Evolutionary conservation across 2,797 vertebrate species (phyloP).

Genomic region (Diplodus sargus): DNA sequence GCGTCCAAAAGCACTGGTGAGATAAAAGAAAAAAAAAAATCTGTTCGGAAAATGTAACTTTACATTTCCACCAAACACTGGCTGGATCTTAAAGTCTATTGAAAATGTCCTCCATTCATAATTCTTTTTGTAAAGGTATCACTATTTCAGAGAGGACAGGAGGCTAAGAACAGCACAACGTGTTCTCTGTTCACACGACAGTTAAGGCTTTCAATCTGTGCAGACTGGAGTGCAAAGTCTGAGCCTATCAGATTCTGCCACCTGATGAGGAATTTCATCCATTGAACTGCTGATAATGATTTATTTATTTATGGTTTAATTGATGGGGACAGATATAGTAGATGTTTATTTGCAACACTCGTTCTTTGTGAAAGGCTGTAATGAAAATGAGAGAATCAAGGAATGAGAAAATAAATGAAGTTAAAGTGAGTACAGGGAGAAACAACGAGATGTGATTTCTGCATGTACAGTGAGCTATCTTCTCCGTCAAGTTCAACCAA

Average conservation of each 20-base stretch:
- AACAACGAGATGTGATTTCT: no score
- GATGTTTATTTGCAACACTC: no score
- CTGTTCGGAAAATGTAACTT: background rate
- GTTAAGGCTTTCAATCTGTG: background rate
- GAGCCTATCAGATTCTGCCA: background rate
- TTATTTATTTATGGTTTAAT: background rate
- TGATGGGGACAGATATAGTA: no score
- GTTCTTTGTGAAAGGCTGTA: no score
- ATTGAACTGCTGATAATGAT: background rate
- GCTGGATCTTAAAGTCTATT: background rate
- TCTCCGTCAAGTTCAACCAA: no score
- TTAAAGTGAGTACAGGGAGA: no score
- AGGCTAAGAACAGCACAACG: background rate
- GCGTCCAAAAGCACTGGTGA: background rate
- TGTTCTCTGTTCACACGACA: background rate
- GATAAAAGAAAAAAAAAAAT: slow-evolving; percentile 3
- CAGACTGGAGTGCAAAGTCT: background rate
- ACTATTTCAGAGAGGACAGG: background rate
- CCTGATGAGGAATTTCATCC: background rate
- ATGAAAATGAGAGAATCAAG: no score
- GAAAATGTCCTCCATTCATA: background rate
- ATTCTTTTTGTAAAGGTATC: background rate
- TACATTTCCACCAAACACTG: background rate
- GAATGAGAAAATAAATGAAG: no score
- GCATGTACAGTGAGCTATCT: no score